phyloP scores from a whole-genome alignment of 2,113 vertebrate genomes.

The Alces alces region DNA sequence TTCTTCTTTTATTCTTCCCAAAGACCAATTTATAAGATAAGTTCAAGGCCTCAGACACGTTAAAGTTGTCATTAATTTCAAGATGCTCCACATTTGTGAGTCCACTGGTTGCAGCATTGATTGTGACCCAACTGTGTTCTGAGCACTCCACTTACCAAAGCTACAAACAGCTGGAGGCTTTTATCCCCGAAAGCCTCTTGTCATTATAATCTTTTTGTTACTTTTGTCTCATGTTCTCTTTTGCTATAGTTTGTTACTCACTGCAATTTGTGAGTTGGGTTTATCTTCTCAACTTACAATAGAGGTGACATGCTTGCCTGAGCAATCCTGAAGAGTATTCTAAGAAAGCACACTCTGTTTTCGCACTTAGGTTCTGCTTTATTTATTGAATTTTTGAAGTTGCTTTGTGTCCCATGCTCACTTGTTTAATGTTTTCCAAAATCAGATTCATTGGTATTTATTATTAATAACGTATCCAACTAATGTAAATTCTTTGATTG shows the following conservation, averaged over 20 bases:
- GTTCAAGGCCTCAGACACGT: conserved; percentile 59
- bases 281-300: neutral
- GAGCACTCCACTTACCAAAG: neutral
- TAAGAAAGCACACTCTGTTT: neutral
- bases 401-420: neutral
- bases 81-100: conserved; percentile 44
- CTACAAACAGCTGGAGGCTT: neutral
- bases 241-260: neutral
- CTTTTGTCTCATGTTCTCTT: conserved; percentile 24
- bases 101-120: neutral
- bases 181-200: neutral
- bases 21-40: conserved; percentile 67
- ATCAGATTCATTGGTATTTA: neutral
- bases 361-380: neutral
- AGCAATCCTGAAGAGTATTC: neutral
- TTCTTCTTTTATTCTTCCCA: conserved; percentile 63
- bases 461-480: neutral
- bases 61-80: conserved; percentile 69
- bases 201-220: neutral
- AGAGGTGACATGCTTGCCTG: neutral
- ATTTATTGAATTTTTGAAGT: neutral
- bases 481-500: neutral
- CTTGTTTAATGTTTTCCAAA: neutral
- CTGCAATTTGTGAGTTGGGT: neutral
- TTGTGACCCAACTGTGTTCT: conserved; percentile 60